Base-by-base conservation (phyloP, 2,113 vertebrate species). In the Mastomys natalensis region DNA sequence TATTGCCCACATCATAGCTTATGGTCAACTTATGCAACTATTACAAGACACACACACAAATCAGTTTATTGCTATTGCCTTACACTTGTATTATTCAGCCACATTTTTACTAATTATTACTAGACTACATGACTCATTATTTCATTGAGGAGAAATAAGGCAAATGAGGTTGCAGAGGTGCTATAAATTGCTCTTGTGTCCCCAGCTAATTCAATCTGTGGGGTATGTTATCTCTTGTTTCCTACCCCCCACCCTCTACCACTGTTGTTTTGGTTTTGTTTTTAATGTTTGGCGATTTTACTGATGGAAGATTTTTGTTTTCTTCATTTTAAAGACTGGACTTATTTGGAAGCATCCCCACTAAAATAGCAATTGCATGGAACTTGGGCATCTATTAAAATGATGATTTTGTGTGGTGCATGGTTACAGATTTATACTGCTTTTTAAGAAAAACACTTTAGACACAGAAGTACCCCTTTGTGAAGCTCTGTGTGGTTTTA, bases 51-150 rank as follows among this genome's bases (percentile, higher is more conserved):
- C 98, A 95, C 77, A 66, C 24, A 82, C 96, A 98, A 98, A 98
- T 98, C 89, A 88, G 95, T 97, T 97, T 97, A 97, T 98, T 97
- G 97, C 60, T 96, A 88, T 96, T 95, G 87, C 93, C 98, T 97
- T 97, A 97, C 84, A 91, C 96, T 98, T 97, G 91, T 94, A 90
- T 93, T 95, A 97, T 95, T 6, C 1, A 94, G 68, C 1, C 11
- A 3, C 3, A 85, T 94, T 73, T 96, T 95, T 93, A 91, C 86
- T 95, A 97, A 97, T 95, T 92, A 89, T 97, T 95, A 73, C 85
- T 96, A 96, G 95, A 64, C 68, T 90, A 60, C 96, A 92, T 87
- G 92, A 97, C 82, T 96, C 92, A 88, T 96, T 91, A 91, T 51
- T 87, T 95, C 58, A 92, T 26, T 95, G 96, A 97, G 88, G 93